A percentile compares a stretch with the other conserved stretches of the same genome.
Conservation (phyloP, 2,797 vertebrate genomes). For the Philypnodon macrostomus region DNA sequence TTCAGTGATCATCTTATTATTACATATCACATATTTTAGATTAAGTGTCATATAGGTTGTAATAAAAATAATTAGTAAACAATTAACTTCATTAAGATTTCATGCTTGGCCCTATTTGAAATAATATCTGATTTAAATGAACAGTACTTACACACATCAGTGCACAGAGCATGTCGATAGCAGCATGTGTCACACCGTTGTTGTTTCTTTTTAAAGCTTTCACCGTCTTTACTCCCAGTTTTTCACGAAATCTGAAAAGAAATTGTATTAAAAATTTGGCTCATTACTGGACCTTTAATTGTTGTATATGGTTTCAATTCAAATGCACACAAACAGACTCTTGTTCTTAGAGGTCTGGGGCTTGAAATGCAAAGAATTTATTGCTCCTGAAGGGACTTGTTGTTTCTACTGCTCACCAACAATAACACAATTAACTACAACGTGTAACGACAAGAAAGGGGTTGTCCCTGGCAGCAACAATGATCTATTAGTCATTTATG, state of each 20-base stretch:
- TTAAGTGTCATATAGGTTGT: too few relatives aligned
- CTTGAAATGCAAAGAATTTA: conserved; percentile 59
- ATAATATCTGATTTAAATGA: too few relatives aligned
- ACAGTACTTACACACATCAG: conserved; percentile 97
- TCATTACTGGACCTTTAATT: too few relatives aligned
- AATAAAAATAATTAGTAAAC: too few relatives aligned
- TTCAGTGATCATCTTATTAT: too few relatives aligned
- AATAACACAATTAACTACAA: conserved; percentile 10
- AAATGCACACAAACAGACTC: conserved; percentile 14
- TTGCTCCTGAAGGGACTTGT: conserved; percentile 52
- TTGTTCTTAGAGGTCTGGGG: conserved; percentile 51
- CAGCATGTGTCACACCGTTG: conserved; percentile 92
- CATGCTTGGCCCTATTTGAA: too few relatives aligned
- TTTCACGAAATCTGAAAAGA: conserved; percentile 88
- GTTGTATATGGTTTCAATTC: not conserved
- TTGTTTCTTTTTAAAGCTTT: conserved; percentile 97
- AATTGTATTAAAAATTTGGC: too few relatives aligned
- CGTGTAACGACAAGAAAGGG: conserved; percentile 10
- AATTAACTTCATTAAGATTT: too few relatives aligned
- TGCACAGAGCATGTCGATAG: conserved; percentile 98
- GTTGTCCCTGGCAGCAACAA: conserved; percentile 9
- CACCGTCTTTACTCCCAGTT: conserved; percentile 94
- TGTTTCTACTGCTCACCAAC: conserved; percentile 29
- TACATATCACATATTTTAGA: too few relatives aligned
- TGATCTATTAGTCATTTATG: conserved; percentile 7